Evolutionary conservation across 2,113 vertebrate genomes (phyloP).

Genomic region (Tinamus guttatus): DNA sequence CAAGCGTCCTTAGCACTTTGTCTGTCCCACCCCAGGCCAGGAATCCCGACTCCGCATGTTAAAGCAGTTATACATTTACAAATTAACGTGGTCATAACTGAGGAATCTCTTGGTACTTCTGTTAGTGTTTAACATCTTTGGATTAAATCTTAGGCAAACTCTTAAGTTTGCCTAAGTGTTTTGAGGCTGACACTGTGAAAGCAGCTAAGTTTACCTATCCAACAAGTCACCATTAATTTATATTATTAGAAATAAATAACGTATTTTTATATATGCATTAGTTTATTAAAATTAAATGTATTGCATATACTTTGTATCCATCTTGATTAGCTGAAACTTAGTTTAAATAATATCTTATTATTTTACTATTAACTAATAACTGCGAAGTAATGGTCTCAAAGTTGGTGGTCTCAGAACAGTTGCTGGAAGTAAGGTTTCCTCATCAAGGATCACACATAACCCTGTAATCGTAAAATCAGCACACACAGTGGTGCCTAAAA

Average conservation of each 20-base stretch:
- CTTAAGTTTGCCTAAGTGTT: too few relatives aligned
- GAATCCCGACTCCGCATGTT: not conserved
- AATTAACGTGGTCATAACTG: not conserved
- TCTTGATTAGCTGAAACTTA: not conserved
- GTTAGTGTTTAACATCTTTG: not conserved
- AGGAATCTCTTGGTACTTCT: not conserved
- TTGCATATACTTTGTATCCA: not conserved
- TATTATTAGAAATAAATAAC: not conserved
- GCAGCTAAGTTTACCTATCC: not conserved
- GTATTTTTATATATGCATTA: not conserved
- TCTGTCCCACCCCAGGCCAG: not conserved
- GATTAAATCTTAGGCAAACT: not conserved
- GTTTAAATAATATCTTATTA: not conserved
- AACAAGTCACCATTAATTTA: not conserved
- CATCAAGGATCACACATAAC: not conserved
- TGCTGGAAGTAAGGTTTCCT: not conserved
- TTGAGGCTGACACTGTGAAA: not conserved
- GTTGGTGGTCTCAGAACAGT: not conserved
- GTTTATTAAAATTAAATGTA: not conserved
- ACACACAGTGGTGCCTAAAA: not conserved
- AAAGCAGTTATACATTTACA: not conserved
- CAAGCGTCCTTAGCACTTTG: not conserved
- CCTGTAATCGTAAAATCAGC: conserved; percentile 6
- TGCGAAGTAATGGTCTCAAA: too few relatives aligned
- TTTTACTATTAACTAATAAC: not conserved